These are phyloP conservation scores for Ciona savignyi DNA, from an alignment of 23 tunicate species.

Conservation along the genomic window DNA sequence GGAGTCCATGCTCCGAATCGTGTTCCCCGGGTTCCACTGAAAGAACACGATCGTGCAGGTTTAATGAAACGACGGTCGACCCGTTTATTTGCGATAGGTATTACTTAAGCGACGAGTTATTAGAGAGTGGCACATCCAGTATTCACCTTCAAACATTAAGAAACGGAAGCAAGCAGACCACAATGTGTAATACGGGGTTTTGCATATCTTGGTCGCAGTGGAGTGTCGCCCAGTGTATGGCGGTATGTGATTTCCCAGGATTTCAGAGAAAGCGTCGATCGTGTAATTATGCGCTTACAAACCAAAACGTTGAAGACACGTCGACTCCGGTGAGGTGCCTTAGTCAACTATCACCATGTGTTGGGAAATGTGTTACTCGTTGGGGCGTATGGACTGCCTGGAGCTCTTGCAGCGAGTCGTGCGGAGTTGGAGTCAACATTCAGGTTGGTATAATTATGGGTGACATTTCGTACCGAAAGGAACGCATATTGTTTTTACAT, in stretches of 20 bases:
- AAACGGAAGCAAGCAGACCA: not conserved
- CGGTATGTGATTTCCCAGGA: not conserved
- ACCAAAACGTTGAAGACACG: not conserved
- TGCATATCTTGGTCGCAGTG: not conserved
- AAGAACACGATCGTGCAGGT: not conserved
- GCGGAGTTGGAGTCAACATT: not conserved
- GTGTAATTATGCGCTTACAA: not conserved
- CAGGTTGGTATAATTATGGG: not conserved
- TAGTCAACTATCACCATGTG: not conserved
- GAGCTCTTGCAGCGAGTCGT: not conserved
- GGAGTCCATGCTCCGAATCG: conserved; percentile 53
- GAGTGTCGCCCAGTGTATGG: not conserved
- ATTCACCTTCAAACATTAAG: not conserved
- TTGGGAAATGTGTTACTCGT: not conserved
- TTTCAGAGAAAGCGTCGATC: not conserved
- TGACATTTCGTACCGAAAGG: too few relatives aligned
- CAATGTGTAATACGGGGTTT: not conserved
- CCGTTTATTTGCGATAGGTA: not conserved
- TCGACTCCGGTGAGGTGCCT: not conserved
- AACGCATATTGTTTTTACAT: too few relatives aligned
- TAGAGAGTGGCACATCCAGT: not conserved
- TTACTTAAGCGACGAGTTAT: not conserved
- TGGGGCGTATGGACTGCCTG: not conserved
- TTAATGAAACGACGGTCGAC: not conserved
- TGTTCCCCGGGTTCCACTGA: conserved; percentile 32